Base-by-base conservation (phyloP, 2,113 vertebrate species). In the Lepidothrix coronata region DNA sequence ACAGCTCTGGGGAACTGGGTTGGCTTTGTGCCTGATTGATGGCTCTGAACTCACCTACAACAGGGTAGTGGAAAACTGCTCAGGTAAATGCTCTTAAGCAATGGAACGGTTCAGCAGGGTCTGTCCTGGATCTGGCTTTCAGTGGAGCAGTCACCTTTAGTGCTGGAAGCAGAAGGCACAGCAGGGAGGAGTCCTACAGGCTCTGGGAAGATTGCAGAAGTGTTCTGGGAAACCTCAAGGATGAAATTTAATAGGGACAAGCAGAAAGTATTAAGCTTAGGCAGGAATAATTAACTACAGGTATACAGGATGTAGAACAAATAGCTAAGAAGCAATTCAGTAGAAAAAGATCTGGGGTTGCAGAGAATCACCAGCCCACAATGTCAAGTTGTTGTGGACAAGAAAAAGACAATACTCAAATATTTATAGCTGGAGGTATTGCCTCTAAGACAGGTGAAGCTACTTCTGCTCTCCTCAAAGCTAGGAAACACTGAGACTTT, bases 261-360 rank as follows among this genome's bases (percentile, higher is more conserved):
- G 80, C 25, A 91, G 82, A 79, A 96, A 93, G 95, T 89, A 82
- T 85, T 92, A 82, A 96, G 95, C 96, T 97, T 97, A 96, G 94
- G 48, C 73, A 97, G 95, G 96, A 95, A 97, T 97, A 97, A 95
- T 96, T 97, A 97, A 95, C 57, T 79, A 39, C 49, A 85, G 77
- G 93, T 84, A 49, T 75, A 78, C 89, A 89, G 96, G 95, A 95
- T 91, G 95, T 57, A 33, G 39, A 89, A 87, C 91, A 94, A 95
- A 91, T 5, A 59, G 86, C 79, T 49, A 92, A 93, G 96, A 78
- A 89, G 89, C 86, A 89, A 91, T 37, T 93, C 86, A 78, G 80
- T 77, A 91, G 91, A 93, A 97, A 96, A 96, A 85, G 93, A 82
- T 91, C 95, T 89, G 73, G 39, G 94, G 8, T 35, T 95, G 80